A percentile compares a stretch with the other conserved stretches of the same genome.
Evolutionary conservation across 2,888 invertebrate genomes (phyloP).

Genomic region (Athalia circularis): DNA sequence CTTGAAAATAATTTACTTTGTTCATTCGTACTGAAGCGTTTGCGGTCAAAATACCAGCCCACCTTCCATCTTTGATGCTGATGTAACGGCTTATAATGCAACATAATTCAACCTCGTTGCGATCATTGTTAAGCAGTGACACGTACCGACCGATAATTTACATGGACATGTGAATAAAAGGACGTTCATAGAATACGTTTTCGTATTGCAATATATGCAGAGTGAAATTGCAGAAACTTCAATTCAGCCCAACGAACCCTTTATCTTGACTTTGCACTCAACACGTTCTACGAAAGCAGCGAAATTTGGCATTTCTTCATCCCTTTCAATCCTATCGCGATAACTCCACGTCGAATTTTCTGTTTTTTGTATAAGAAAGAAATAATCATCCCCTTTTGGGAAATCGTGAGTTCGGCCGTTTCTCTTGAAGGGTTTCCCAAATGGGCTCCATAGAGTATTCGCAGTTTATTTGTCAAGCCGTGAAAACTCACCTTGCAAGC

Average conservation of each 20-base stretch:
- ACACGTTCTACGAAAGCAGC: no score
- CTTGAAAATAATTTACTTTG: neutral
- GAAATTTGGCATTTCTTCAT: no score
- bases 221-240: constrained; percentile 8
- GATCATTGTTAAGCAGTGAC: constrained; percentile 31
- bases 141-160: constrained; percentile 24
- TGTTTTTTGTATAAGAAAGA: no score
- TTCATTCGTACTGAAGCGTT: neutral
- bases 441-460: neutral
- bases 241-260: neutral
- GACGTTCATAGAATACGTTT: constrained; percentile 28
- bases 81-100: constrained; percentile 40
- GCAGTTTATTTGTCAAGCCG: no score
- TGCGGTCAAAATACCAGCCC: neutral
- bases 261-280: no score
- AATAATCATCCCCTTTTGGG: no score
- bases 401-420: neutral
- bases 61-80: constrained; percentile 10
- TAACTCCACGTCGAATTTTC: neutral
- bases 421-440: neutral
- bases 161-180: constrained; percentile 27
- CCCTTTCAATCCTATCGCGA: no score
- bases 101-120: constrained; percentile 8
- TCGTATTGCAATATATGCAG: constrained; percentile 17
- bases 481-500: constrained; percentile 62